Percentiles rank a stretch among this genome's conserved stretches.
These are phyloP conservation scores for Synanthedon myopaeformis DNA, from an alignment of 2,888 invertebrate genomes.

Conservation along the genomic window DNA sequence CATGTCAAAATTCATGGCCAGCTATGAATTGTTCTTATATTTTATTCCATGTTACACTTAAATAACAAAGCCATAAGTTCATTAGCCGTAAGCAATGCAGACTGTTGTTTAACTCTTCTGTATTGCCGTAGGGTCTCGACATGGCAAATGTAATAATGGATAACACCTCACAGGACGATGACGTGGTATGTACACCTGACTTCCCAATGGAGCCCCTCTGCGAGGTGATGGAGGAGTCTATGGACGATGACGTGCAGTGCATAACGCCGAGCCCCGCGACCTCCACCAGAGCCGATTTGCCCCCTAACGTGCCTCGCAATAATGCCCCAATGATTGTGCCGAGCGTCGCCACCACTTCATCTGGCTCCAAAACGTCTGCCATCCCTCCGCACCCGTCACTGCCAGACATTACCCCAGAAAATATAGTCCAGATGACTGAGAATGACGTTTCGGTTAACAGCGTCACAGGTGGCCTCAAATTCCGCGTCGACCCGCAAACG, in stretches of 20 bases:
- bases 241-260: slow-evolving; percentile 60
- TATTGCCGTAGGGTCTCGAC: slow-evolving; percentile 45
- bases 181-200: slow-evolving; percentile 75
- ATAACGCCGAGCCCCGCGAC: slow-evolving; percentile 52
- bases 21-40: too few species aligned
- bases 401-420: slow-evolving; percentile 36
- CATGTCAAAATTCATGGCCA: too few species aligned
- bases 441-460: slow-evolving; percentile 64
- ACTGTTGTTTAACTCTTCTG: too few species aligned
- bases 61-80: neutral
- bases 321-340: slow-evolving; percentile 1
- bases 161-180: slow-evolving; percentile 38
- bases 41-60: slow-evolving; percentile 1
- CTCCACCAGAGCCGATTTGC: slow-evolving; percentile 24
- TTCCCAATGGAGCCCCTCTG: slow-evolving; percentile 58
- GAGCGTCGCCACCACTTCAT: too few species aligned
- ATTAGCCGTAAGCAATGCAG: too few species aligned
- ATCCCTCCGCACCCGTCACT: slow-evolving; percentile 3
- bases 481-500: slow-evolving; percentile 63
- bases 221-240: slow-evolving; percentile 54
- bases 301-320: slow-evolving; percentile 14
- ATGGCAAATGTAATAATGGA: slow-evolving; percentile 32
- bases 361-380: too few species aligned
- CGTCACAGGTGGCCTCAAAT: slow-evolving; percentile 58
- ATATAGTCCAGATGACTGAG: slow-evolving; percentile 64